Conservation (phyloP, 2,888 invertebrate species). For the Amiota mariae region DNA sequence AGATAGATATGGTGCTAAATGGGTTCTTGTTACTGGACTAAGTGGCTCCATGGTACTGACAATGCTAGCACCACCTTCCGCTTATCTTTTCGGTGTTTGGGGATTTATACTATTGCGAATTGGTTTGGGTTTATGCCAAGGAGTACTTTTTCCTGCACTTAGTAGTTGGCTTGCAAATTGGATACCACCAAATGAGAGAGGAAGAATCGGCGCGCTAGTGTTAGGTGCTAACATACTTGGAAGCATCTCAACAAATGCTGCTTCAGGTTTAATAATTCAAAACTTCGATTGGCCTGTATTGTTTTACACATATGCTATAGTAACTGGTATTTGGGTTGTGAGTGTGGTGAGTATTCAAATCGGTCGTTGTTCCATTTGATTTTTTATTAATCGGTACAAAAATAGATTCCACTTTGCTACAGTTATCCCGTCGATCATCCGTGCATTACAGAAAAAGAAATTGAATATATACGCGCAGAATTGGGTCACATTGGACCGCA, state of each 20-base stretch:
- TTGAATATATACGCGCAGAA: constrained; percentile 78
- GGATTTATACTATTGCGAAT: constrained; percentile 81
- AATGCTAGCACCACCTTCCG: constrained; percentile 24
- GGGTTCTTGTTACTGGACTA: constrained; percentile 83
- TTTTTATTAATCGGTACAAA: constrained; percentile 73
- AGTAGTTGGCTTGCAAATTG: constrained; percentile 85
- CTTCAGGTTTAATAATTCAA: constrained; percentile 80
- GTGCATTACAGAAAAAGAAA: constrained; percentile 80
- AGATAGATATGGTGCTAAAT: constrained; percentile 86
- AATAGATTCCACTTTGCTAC: constrained; percentile 76
- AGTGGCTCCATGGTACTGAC: constrained; percentile 78
- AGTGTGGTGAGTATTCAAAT: constrained; percentile 78
- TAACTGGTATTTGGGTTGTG: constrained; percentile 76
- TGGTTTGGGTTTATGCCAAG: constrained; percentile 86
- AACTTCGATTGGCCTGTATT: constrained; percentile 81
- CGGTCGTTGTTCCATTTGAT: constrained; percentile 71
- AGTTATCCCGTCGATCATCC: constrained; percentile 81
- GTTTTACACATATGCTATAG: constrained; percentile 82
- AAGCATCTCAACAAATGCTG: constrained; percentile 77
- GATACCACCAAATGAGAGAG: constrained; percentile 83
- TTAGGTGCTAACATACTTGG: constrained; percentile 81
- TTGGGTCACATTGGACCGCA: constrained; percentile 75
- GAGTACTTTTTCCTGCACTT: constrained; percentile 87
- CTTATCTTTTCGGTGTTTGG: constrained; percentile 57
- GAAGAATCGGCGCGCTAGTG: constrained; percentile 83